These are phyloP conservation scores for Apamea epomidion DNA, from an alignment of 2,888 invertebrate species.

Conservation along the genomic window DNA sequence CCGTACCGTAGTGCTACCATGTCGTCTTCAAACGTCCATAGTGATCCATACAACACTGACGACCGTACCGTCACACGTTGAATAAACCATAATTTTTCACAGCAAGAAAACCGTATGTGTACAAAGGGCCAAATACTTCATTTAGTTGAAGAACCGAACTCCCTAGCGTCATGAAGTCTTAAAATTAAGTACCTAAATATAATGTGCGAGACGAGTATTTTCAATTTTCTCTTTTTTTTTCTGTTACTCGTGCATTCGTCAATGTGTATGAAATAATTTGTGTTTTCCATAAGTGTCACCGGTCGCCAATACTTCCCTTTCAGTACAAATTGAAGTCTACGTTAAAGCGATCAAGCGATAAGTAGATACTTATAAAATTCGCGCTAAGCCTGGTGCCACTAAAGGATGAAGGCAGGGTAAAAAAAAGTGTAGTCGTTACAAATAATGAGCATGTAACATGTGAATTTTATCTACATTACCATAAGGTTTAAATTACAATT, in stretches of 20 bases:
- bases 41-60: too few relatives aligned
- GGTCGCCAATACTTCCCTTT: neutral
- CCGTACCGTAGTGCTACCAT: too few relatives aligned
- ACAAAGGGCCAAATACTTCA: too few relatives aligned
- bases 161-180: neutral
- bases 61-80: too few relatives aligned
- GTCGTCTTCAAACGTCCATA: too few relatives aligned
- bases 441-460: neutral
- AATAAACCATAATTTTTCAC: too few relatives aligned
- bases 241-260: neutral
- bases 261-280: neutral
- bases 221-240: neutral
- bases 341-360: neutral
- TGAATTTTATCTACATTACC: neutral
- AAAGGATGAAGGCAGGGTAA: neutral
- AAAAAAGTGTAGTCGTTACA: neutral
- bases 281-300: neutral
- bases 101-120: too few relatives aligned
- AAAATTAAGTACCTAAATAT: neutral
- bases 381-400: too few relatives aligned
- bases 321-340: neutral
- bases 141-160: neutral
- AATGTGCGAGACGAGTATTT: neutral
- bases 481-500: constrained; percentile 10
- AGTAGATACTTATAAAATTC: neutral